phyloP scores from a whole-genome alignment of 2,888 invertebrate species.

The Leistus spinibarbis region DNA sequence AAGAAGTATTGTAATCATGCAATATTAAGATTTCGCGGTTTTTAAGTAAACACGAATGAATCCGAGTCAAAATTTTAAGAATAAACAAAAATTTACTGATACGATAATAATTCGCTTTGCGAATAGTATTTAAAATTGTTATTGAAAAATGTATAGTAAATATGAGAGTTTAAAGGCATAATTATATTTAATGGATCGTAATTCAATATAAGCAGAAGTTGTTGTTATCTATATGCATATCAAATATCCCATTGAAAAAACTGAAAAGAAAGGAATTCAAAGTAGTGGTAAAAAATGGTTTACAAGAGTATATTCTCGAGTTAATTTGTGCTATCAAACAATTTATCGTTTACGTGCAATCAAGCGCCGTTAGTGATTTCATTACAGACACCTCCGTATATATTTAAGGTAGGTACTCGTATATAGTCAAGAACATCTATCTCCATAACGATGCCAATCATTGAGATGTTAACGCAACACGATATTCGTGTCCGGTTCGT shows the following conservation, averaged over 20 bases:
- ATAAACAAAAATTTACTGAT: no score
- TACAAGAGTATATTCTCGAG: background rate
- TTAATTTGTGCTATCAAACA: slow-evolving; percentile 20
- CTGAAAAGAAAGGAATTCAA: background rate
- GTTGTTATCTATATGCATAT: background rate
- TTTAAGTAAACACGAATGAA: no score
- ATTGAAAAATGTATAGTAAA: background rate
- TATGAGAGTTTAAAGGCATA: background rate
- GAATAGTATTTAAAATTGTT: no score
- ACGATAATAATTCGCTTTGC: no score
- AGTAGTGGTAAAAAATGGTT: background rate
- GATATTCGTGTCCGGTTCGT: slow-evolving; percentile 3
- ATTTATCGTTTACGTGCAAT: slow-evolving; percentile 29
- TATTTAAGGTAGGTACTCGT: slow-evolving; percentile 11
- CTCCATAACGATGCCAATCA: slow-evolving; percentile 24
- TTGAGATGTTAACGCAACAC: slow-evolving; percentile 7
- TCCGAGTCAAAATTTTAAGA: no score
- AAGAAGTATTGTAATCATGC: no score
- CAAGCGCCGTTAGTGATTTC: slow-evolving; percentile 30
- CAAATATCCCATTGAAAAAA: background rate
- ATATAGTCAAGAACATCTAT: slow-evolving; percentile 13
- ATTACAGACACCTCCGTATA: slow-evolving; percentile 15
- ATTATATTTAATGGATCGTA: background rate
- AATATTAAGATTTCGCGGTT: no score
- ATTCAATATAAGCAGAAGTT: background rate